These are phyloP conservation scores for Tuta absoluta DNA, from an alignment of 2,888 invertebrate species.

Conservation along the genomic window DNA sequence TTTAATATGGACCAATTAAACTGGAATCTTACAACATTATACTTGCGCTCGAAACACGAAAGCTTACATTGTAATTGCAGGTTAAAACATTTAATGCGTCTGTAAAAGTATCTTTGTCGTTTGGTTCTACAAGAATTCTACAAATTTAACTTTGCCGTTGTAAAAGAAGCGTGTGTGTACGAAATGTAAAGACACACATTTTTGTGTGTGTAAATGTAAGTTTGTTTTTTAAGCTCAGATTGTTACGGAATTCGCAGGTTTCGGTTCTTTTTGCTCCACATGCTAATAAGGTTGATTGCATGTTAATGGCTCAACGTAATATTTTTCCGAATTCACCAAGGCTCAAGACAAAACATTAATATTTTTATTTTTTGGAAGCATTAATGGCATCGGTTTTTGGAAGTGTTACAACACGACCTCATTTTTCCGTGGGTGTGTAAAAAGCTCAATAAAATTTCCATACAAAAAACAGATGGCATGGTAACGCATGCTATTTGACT, in stretches of 20 bases:
- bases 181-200: background rate
- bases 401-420: too few relatives aligned
- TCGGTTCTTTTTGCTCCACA: slow-evolving; percentile 19
- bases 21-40: slow-evolving; percentile 36
- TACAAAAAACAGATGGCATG: too few relatives aligned
- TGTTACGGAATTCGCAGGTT: slow-evolving; percentile 36
- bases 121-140: slow-evolving; percentile 12
- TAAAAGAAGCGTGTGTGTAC: background rate
- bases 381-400: too few relatives aligned
- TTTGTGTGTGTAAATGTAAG: background rate
- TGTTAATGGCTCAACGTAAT: slow-evolving; percentile 10
- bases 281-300: slow-evolving; percentile 18
- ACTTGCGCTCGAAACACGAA: slow-evolving; percentile 29
- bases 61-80: slow-evolving; percentile 14
- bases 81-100: background rate
- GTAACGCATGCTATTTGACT: too few relatives aligned
- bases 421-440: too few relatives aligned
- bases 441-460: too few relatives aligned
- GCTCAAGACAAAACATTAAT: background rate
- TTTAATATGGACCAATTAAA: slow-evolving; percentile 59
- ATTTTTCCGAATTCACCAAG: slow-evolving; percentile 1
- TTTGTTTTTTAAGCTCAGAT: slow-evolving; percentile 27
- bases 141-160: slow-evolving; percentile 8
- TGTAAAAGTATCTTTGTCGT: slow-evolving; percentile 17
- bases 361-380: too few relatives aligned